phyloP scores from a whole-genome alignment of 2,797 vertebrate species.

The Etheostoma perlongum region DNA sequence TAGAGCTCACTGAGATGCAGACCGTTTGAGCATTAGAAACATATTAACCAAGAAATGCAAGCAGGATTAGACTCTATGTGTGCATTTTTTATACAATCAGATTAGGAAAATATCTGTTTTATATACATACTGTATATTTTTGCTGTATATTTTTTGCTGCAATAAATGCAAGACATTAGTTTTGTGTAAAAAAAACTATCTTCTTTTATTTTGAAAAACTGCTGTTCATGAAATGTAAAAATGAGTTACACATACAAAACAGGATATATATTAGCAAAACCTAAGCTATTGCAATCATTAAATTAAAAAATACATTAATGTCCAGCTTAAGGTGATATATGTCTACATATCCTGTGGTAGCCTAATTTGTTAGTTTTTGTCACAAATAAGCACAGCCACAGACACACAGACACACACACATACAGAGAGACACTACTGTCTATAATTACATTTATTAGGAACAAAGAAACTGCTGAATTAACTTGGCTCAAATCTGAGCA shows the following conservation, averaged over 20 bases:
- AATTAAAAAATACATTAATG: neutral
- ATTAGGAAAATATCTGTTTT: neutral
- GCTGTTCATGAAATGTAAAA: neutral
- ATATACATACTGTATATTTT: neutral
- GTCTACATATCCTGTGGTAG: neutral
- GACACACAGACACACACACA: conserved; percentile 8
- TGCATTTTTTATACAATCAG: conserved; percentile 4
- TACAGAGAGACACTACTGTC: neutral
- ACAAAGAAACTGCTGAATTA: neutral
- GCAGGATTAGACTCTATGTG: neutral
- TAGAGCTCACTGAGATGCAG: conserved; percentile 37
- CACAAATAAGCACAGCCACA: neutral
- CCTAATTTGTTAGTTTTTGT: conserved; percentile 14
- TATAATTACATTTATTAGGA: conserved; percentile 11
- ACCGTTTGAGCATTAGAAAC: conserved; percentile 18
- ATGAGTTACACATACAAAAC: neutral
- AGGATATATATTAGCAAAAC: neutral
- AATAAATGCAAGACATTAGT: neutral
- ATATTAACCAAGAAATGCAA: neutral
- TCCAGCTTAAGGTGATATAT: neutral
- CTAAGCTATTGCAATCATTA: neutral
- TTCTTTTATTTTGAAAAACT: conserved; percentile 1
- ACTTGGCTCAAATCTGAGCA: neutral
- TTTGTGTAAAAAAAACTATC: neutral
- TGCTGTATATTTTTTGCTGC: neutral